Evolutionary conservation across 2,113 vertebrate species (phyloP).

Genomic region (Daboia siamensis): DNA sequence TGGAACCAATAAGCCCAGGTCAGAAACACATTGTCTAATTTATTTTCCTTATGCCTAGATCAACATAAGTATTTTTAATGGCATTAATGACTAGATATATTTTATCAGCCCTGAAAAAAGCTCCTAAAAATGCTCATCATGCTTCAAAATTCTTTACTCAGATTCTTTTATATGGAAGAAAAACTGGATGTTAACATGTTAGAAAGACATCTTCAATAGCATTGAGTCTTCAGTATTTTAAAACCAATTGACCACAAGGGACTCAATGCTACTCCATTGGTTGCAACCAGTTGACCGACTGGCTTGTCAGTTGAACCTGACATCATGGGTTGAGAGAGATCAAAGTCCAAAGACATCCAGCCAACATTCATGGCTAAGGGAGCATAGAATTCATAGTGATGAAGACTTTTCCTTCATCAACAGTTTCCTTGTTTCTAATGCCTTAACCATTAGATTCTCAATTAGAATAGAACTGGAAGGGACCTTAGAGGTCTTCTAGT

Average conservation of each 20-base stretch:
- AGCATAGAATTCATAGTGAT: too few relatives aligned
- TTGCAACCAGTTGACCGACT: background rate
- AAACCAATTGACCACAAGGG: background rate
- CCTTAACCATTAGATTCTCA: background rate
- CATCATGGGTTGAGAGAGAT: background rate
- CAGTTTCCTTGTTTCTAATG: background rate
- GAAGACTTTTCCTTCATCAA: too few relatives aligned
- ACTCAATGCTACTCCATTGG: background rate
- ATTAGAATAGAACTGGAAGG: too few relatives aligned
- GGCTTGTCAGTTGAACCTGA: background rate
- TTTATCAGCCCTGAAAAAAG: conserved; percentile 36
- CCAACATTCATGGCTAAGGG: background rate
- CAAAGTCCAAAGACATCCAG: background rate
- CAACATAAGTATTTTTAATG: conserved; percentile 53
- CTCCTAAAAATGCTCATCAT: conserved; percentile 35
- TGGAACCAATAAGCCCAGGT: conserved; percentile 41
- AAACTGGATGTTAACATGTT: conserved; percentile 4
- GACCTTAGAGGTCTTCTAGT: too few relatives aligned
- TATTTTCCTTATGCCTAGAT: conserved; percentile 57
- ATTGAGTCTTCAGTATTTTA: background rate
- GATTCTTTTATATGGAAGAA: conserved; percentile 22
- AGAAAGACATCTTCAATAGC: background rate
- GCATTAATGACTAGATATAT: conserved; percentile 42
- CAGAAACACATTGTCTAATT: conserved; percentile 42
- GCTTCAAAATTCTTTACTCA: conserved; percentile 17